phyloP scores from a whole-genome alignment of 2,797 vertebrate genomes.

The Gambelia wislizenii region DNA sequence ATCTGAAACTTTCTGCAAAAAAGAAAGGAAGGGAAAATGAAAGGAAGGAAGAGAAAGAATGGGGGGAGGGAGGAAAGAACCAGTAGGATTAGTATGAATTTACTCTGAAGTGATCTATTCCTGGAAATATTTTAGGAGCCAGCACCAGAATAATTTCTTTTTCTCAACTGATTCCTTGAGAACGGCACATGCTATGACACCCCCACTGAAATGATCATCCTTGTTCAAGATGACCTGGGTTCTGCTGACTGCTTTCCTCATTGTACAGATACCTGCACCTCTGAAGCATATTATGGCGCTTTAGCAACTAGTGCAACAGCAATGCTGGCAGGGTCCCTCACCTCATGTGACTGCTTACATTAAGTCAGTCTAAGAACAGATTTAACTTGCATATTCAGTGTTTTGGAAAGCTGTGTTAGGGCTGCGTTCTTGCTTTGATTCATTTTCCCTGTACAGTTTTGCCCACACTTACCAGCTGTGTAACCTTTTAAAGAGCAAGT shows the following conservation, averaged over 20 bases:
- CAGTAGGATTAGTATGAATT: not conserved
- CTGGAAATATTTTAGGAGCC: not conserved
- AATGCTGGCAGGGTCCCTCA: slow-evolving; percentile 52
- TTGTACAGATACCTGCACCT: slow-evolving; percentile 53
- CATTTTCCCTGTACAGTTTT: slow-evolving; percentile 71
- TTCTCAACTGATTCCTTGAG: not conserved
- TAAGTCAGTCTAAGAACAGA: slow-evolving; percentile 74
- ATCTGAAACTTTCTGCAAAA: not conserved
- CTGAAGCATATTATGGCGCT: slow-evolving; percentile 55
- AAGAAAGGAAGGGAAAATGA: no score
- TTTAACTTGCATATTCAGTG: slow-evolving; percentile 68
- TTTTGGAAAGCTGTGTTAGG: slow-evolving; percentile 72
- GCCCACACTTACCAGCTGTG: slow-evolving; percentile 72
- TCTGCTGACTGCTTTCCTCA: not conserved
- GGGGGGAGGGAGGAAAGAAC: no score
- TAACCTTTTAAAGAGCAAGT: slow-evolving; percentile 68
- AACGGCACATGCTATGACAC: not conserved
- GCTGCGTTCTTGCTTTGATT: slow-evolving; percentile 68
- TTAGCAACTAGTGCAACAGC: slow-evolving; percentile 45
- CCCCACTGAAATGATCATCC: not conserved
- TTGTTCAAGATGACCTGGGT: not conserved
- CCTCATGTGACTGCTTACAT: slow-evolving; percentile 63
- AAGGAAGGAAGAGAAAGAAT: no score
- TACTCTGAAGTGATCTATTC: not conserved
- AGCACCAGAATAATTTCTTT: not conserved